Percentiles rank a stretch among this genome's conserved stretches.
Conservation (phyloP, 1,140 invertebrate species). For the Cardiocondyla obscurior region DNA sequence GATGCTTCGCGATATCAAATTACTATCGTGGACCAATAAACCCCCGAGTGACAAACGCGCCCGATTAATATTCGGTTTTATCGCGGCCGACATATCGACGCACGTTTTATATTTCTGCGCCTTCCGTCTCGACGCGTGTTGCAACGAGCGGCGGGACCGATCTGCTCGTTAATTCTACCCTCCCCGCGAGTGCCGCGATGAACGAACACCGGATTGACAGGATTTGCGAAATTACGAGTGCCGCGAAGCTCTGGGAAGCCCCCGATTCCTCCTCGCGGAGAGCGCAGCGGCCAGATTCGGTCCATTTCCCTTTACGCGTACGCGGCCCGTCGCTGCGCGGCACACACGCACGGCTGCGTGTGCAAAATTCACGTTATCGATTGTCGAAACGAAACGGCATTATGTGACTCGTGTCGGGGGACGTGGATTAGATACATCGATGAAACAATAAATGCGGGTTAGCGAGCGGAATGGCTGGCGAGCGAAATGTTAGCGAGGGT, state of each 20-base stretch:
- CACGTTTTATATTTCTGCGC: neutral
- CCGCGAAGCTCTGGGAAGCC: no score
- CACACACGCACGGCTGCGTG: neutral
- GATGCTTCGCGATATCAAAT: neutral
- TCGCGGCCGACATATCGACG: neutral
- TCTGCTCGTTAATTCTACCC: slow-evolving; percentile 49
- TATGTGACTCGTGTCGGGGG: neutral
- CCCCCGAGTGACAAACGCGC: neutral
- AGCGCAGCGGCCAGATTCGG: neutral
- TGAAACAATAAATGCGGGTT: neutral
- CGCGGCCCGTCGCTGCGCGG: no score
- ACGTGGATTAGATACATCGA: neutral
- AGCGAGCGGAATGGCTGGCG: no score
- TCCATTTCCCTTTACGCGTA: neutral
- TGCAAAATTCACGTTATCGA: slow-evolving; percentile 41
- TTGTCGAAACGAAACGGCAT: neutral
- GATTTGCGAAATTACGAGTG: slow-evolving; percentile 26
- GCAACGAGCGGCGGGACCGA: neutral
- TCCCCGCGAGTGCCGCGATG: neutral
- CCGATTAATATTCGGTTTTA: slow-evolving; percentile 2
- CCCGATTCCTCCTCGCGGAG: neutral
- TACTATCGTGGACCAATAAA: neutral
- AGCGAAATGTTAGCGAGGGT: neutral
- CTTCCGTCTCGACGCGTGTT: neutral
- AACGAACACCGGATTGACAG: slow-evolving; percentile 12